phyloP scores from a whole-genome alignment of 1,140 invertebrate species.

The Berghia stephanieae region DNA sequence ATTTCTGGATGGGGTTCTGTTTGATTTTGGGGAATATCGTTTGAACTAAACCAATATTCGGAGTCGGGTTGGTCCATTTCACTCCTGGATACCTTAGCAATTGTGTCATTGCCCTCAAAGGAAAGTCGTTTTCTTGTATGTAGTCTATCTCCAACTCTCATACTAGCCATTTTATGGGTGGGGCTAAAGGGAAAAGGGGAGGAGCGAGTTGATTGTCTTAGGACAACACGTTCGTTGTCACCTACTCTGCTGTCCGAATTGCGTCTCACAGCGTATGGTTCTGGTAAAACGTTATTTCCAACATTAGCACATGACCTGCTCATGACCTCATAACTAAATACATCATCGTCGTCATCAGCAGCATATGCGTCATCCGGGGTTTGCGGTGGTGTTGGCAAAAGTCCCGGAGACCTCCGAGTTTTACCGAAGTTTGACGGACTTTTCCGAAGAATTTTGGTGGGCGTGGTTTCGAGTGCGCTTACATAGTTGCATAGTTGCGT shows the following conservation, averaged over 20 bases:
- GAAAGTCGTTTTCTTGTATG: slow-evolving; percentile 5
- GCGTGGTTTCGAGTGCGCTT: not conserved
- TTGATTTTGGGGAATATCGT: too few species aligned
- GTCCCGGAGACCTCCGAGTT: not conserved
- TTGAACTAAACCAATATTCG: too few species aligned
- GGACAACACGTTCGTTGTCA: not conserved
- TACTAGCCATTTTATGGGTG: not conserved
- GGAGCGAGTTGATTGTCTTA: too few species aligned
- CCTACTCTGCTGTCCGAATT: not conserved
- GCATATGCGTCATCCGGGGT: not conserved
- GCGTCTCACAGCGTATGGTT: not conserved
- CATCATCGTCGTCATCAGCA: slow-evolving; percentile 9
- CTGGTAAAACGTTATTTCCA: not conserved
- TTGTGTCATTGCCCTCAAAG: not conserved
- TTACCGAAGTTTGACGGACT: not conserved
- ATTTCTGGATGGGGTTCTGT: too few species aligned
- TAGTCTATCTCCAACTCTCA: not conserved
- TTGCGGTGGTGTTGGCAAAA: slow-evolving; percentile 4
- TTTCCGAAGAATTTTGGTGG: not conserved
- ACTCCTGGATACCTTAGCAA: too few species aligned
- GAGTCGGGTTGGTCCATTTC: too few species aligned
- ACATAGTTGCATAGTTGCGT: not conserved
- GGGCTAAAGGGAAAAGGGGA: not conserved
- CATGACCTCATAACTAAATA: not conserved
- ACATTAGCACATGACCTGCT: not conserved